A percentile compares a stretch with the other conserved stretches of the same genome.
phyloP scores from a whole-genome alignment of 2,888 invertebrate genomes.

The Tupiocoris notatus region DNA sequence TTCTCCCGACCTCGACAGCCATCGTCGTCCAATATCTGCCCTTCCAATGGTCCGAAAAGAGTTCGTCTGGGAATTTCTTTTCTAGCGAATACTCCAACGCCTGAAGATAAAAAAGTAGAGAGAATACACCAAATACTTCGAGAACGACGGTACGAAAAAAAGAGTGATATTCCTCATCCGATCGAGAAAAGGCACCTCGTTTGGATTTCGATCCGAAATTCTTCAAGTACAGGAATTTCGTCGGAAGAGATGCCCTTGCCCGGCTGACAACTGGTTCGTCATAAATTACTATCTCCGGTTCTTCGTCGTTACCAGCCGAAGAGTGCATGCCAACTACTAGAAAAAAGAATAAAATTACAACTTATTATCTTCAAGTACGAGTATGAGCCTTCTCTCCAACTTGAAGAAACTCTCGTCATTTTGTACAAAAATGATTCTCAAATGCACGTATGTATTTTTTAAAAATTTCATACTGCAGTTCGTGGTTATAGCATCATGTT shows the following conservation, averaged over 20 bases:
- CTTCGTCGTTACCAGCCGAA: constrained; percentile 53
- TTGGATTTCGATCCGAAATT: constrained; percentile 6
- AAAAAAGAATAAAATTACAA: too few relatives aligned
- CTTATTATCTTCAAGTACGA: not conserved
- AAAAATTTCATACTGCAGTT: too few relatives aligned
- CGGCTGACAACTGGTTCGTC: constrained; percentile 71
- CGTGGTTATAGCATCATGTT: too few relatives aligned
- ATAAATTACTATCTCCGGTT: constrained; percentile 57
- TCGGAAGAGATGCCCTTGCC: constrained; percentile 76
- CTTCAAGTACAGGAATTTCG: constrained; percentile 61
- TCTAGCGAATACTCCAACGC: constrained; percentile 66
- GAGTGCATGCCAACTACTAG: not conserved
- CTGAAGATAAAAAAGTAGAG: constrained; percentile 14
- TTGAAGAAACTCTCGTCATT: too few relatives aligned
- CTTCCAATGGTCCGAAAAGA: constrained; percentile 79
- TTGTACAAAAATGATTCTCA: too few relatives aligned
- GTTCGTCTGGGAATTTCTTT: constrained; percentile 67
- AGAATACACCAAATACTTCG: too few relatives aligned
- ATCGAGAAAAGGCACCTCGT: constrained; percentile 1
- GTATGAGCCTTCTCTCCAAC: too few relatives aligned
- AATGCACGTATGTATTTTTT: too few relatives aligned
- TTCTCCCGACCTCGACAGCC: constrained; percentile 34
- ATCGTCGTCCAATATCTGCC: constrained; percentile 56
- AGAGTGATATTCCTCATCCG: not conserved
- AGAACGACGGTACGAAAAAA: not conserved